These are phyloP conservation scores for Gephyroberyx darwinii DNA, from an alignment of 2,797 vertebrate genomes.

Conservation along the genomic window DNA sequence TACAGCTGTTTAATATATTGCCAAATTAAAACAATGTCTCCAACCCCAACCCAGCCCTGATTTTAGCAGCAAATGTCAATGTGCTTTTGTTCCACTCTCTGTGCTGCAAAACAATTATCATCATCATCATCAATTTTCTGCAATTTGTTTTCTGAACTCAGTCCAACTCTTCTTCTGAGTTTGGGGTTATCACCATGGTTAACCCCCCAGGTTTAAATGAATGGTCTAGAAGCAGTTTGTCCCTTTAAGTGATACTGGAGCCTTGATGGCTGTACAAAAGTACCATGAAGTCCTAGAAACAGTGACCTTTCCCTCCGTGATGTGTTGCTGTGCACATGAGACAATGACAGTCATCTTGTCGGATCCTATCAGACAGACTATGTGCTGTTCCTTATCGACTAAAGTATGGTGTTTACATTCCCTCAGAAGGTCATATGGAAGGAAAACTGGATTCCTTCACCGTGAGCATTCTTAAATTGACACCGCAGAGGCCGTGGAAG, in stretches of 20 bases:
- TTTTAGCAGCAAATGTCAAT: background rate
- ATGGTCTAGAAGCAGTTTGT: background rate
- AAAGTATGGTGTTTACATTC: conserved; percentile 53
- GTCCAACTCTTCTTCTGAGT: background rate
- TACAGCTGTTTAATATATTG: background rate
- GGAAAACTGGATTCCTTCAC: conserved; percentile 68
- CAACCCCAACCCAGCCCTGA: background rate
- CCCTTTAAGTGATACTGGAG: background rate
- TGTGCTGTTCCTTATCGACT: conserved; percentile 57
- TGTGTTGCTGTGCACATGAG: background rate
- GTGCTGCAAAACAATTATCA: conserved; percentile 17
- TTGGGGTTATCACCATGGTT: conserved; percentile 11
- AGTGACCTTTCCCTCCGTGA: conserved; percentile 3
- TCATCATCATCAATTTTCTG: conserved; percentile 1
- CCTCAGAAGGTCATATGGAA: conserved; percentile 60
- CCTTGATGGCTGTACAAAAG: background rate
- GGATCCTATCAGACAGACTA: conserved; percentile 55
- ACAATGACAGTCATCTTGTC: conserved; percentile 46
- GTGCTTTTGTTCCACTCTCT: background rate
- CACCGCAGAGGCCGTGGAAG: conserved; percentile 34
- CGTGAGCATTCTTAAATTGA: conserved; percentile 38
- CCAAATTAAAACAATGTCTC: conserved; percentile 32
- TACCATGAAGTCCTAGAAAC: background rate
- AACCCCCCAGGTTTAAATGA: conserved; percentile 3
- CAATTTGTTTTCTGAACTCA: conserved; percentile 5